Base-by-base conservation (phyloP, 1,140 invertebrate genomes). In the Chelonus insularis region DNA sequence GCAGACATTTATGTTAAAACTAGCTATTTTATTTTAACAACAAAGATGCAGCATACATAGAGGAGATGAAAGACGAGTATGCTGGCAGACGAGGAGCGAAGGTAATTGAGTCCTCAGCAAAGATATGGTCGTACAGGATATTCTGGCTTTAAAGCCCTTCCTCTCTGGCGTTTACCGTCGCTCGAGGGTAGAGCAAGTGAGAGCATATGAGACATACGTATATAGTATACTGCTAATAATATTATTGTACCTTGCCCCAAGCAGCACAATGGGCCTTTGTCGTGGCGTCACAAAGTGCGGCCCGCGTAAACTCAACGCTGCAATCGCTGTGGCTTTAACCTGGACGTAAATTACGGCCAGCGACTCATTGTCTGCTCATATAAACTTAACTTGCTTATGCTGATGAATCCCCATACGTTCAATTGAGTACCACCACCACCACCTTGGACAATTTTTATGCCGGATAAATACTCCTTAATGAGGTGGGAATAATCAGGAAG, bases 191-290 rank as follows among this genome's bases (percentile, higher is more conserved):
- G 16, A 43, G 7, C 41, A 20, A 43, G 41, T 16, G 41, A 39
- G 36, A 39, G 8, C 16, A 43, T 68, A 67, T 62, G 64, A 29
- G 48, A 41, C 63, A 16, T 16, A 43, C 16, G 16, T 65, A 69
- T 65, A 65, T 70, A 61, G 61, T 66, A 63, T 62, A 69, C 65
- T 62, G 61, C 64, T 74, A 73, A 74, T 74, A 72, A 71, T 71
- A 72, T 73, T 74, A 72, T 64, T 67, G 63, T 54, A 62, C 65
- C 63, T 66, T 55, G 64, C 21, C 62, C 23, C 48, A 55, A 45
- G 64, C 64, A 45, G 64, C 64, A 73, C 71, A 73, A 73, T 73
- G 64, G 72, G 41, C 69, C 64, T 74, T 74, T 73, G 70, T 73
- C 61, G 67, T 62, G 61, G 58, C 65, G 61, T 67, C 66, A 57